Base-by-base conservation (phyloP, 1,140 invertebrate species). In the Conopomorpha cramerella region DNA sequence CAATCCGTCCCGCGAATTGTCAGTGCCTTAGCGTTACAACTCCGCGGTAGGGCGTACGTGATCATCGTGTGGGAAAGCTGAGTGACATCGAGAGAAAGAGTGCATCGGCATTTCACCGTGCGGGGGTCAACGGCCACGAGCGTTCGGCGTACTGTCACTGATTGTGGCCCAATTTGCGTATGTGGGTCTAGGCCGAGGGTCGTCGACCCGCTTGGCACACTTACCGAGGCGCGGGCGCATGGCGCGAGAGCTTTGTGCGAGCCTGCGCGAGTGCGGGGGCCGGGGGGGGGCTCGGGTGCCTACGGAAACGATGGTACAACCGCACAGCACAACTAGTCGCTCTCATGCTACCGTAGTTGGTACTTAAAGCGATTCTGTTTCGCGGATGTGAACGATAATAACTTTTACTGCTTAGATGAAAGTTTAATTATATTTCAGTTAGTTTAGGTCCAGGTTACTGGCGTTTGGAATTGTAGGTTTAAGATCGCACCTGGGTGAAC, bases 131-230 rank as follows among this genome's bases (percentile, higher is more conserved):
- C 52, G 27, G 10, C 10, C 35, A n/a, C n/a, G n/a, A n/a, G 65
- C 56, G 52, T 64, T 57, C 55, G 52, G 47, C 55, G 46, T 64
- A 77, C 73, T 76, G 65, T 77, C 73, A 64, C 73, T 76, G 70
- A 72, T 76, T 76, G 58, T 77, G 70, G 45, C 73, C 73, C 68
- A 73, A 76, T 77, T 77, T 58, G 49, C 49, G 39, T 64, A 76
- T 62, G 68, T 77, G 59, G 73, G 74, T 76, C 74, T 78, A 78
- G 74, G 74, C 68, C 74, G 70, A 62, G 67, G 68, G 70, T 76
- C 70, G 71, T 60, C 60, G 66, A 72, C 72, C 71, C 63, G 58
- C 57, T 55, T 61, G 68, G 48, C 72, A 72, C 60, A 73, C 65
- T 73, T 70, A 46, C 34, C 7, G 51, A 37, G 43, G 56, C 57